These are phyloP conservation scores for Campylomormyrus numenius DNA, from an alignment of 2,113 vertebrate species.

Conservation along the genomic window DNA sequence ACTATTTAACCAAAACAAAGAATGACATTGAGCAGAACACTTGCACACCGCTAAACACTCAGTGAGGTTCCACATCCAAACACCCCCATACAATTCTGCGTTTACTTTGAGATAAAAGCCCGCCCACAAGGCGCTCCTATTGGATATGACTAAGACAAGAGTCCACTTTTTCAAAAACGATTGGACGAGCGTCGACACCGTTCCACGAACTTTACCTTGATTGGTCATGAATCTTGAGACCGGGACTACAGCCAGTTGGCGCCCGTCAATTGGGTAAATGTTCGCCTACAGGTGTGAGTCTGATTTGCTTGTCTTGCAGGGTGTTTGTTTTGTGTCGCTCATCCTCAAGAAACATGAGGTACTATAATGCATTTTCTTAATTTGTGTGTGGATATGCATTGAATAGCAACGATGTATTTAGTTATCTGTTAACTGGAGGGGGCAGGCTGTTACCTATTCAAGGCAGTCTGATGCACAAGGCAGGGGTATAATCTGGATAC, in stretches of 20 bases:
- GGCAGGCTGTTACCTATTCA: not conserved
- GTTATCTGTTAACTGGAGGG: not conserved
- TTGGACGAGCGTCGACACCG: conserved; percentile 40
- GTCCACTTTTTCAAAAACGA: conserved; percentile 19
- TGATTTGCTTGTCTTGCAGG: not conserved
- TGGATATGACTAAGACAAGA: conserved; percentile 44
- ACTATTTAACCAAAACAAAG: not conserved
- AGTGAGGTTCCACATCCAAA: conserved; percentile 7
- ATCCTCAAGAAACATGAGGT: not conserved
- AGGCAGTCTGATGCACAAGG: not conserved
- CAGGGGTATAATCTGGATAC: not conserved
- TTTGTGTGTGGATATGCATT: not conserved
- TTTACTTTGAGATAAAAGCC: conserved; percentile 27
- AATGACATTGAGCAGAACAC: not conserved
- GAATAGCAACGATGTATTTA: not conserved
- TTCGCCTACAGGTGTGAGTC: not conserved
- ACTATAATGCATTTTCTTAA: not conserved
- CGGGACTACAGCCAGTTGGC: conserved; percentile 74
- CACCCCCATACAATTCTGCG: not conserved
- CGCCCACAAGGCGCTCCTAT: conserved; percentile 40
- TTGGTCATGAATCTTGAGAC: conserved; percentile 35
- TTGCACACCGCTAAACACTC: not conserved
- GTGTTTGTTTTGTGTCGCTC: not conserved
- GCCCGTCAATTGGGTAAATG: conserved; percentile 64
- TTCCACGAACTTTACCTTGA: conserved; percentile 44